phyloP scores from a whole-genome alignment of 1,140 invertebrate species.

The Drosophila punjabiensis region DNA sequence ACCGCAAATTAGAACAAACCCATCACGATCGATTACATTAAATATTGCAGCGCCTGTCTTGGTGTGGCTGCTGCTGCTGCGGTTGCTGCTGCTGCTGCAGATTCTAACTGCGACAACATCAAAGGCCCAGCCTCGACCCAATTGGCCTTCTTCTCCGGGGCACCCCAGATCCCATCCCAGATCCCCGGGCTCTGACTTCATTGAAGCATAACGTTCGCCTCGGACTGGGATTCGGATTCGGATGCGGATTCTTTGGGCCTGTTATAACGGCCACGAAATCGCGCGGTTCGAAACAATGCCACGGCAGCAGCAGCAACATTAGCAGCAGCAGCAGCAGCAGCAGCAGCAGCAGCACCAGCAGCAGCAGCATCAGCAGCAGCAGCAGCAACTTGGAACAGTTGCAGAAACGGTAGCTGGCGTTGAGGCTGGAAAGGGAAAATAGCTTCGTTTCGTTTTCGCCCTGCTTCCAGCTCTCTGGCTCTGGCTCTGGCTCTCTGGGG shows the following conservation, averaged over 20 bases:
- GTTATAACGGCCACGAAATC: slow-evolving; percentile 69
- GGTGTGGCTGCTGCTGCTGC: slow-evolving; percentile 14
- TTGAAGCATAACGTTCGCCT: slow-evolving; percentile 14
- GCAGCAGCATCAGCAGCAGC: slow-evolving; percentile 8
- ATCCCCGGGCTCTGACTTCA: slow-evolving; percentile 15
- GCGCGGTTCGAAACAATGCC: slow-evolving; percentile 56
- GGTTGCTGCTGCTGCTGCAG: slow-evolving; percentile 1
- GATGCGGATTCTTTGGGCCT: slow-evolving; percentile 42
- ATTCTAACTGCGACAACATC: slow-evolving; percentile 67
- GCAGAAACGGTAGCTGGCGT: slow-evolving; percentile 54
- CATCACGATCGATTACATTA: slow-evolving; percentile 71
- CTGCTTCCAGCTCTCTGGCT: slow-evolving; percentile 21
- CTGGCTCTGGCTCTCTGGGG: slow-evolving; percentile 29
- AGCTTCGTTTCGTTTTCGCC: slow-evolving; percentile 43
- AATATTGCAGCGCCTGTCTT: slow-evolving; percentile 51
- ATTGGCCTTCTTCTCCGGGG: slow-evolving; percentile 34
- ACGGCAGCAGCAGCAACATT: slow-evolving; percentile 13
- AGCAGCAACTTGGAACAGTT: slow-evolving; percentile 38
- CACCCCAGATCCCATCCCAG: neutral
- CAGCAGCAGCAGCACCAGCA: slow-evolving; percentile 13
- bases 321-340: slow-evolving; percentile 10
- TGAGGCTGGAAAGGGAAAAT: slow-evolving; percentile 65
- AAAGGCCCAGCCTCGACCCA: slow-evolving; percentile 59
- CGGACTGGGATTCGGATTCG: slow-evolving; percentile 24
- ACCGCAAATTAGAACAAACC: slow-evolving; percentile 69